Percentiles rank a stretch among this genome's conserved stretches.
These are phyloP conservation scores for Synergus japonicus DNA, from an alignment of 2,888 invertebrate genomes.

Conservation along the genomic window DNA sequence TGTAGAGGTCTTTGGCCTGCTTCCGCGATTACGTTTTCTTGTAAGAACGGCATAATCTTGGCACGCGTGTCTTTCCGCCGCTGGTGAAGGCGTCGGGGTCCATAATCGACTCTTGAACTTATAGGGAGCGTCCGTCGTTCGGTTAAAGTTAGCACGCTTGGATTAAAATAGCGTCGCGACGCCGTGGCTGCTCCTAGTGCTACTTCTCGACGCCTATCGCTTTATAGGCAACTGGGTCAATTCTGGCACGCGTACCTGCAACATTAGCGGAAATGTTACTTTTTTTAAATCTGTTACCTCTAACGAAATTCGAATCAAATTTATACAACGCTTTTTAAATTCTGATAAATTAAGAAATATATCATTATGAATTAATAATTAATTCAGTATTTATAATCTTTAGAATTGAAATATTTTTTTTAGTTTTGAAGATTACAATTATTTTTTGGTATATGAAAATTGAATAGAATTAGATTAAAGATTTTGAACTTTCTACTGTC, in stretches of 20 bases:
- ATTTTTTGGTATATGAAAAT: neutral
- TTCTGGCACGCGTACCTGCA: constrained; percentile 60
- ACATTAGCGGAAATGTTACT: constrained; percentile 42
- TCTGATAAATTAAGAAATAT: neutral
- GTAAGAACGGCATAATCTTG: constrained; percentile 69
- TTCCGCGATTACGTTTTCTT: constrained; percentile 51
- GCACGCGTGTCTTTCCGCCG: constrained; percentile 63
- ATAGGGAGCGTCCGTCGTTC: constrained; percentile 74
- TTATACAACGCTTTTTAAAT: neutral
- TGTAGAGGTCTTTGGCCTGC: constrained; percentile 69
- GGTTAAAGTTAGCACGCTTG: constrained; percentile 73
- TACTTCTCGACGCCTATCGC: constrained; percentile 61
- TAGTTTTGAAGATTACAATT: too few species aligned
- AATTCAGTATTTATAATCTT: too few species aligned
- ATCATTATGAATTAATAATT: too few species aligned
- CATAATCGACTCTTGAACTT: constrained; percentile 75
- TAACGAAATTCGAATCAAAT: neutral
- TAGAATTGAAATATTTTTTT: too few species aligned
- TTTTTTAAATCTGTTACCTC: neutral
- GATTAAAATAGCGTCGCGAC: constrained; percentile 71
- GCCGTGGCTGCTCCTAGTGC: constrained; percentile 55
- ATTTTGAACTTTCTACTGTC: neutral
- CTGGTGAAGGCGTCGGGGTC: constrained; percentile 62
- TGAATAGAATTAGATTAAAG: neutral
- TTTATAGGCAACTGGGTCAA: constrained; percentile 75